These are phyloP conservation scores for Phania funesta DNA, from an alignment of 2,888 invertebrate species.

Conservation along the genomic window DNA sequence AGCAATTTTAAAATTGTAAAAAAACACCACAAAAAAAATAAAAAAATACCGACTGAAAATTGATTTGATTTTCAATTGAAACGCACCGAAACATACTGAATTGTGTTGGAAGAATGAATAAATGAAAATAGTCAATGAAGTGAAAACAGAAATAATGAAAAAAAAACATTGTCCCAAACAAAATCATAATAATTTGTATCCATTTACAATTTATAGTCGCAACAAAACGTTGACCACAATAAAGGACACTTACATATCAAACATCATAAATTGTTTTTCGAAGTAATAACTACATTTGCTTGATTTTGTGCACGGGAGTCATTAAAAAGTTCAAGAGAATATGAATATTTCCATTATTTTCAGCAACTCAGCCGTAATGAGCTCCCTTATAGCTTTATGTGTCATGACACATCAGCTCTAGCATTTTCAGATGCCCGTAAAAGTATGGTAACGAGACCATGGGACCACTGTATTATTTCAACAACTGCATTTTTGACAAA, in stretches of 20 bases:
- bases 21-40: background rate
- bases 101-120: constrained; percentile 24
- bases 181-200: constrained; percentile 6
- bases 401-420: too few species aligned
- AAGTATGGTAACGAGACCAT: too few species aligned
- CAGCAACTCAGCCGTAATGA: too few species aligned
- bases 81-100: constrained; percentile 49
- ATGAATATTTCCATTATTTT: too few species aligned
- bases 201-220: background rate
- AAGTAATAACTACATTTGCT: too few species aligned
- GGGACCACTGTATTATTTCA: too few species aligned
- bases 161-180: background rate
- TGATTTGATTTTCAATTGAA: constrained; percentile 51
- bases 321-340: too few species aligned
- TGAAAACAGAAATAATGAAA: constrained; percentile 25
- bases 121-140: constrained; percentile 52
- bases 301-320: too few species aligned
- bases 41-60: constrained; percentile 14
- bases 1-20: constrained; percentile 17
- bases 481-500: too few species aligned
- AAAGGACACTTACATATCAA: background rate
- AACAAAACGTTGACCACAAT: background rate
- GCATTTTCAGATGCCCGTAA: too few species aligned
- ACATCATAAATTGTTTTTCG: too few species aligned
- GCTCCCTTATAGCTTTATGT: too few species aligned